Evolutionary conservation across 2,888 invertebrate genomes (phyloP), one percentile per base, ranked within the genome.

Genomic region (Spilarctia lutea): DNA sequence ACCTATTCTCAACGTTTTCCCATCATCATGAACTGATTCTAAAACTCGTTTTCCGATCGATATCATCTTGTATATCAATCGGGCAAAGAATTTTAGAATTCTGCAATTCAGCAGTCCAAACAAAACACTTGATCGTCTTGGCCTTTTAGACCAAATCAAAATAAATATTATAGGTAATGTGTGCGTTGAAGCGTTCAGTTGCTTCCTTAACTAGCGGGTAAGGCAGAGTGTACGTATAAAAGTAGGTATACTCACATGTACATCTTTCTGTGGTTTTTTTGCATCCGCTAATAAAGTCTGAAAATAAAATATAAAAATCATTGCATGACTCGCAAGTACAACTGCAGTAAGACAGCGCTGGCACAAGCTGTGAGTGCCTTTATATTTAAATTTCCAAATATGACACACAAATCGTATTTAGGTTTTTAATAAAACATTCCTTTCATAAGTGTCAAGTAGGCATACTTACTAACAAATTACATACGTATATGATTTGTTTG

Each of bases 181-280:
- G 52, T 24, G n/a, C 11, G 52, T 56, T 20, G 24, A n/a, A n/a
- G n/a, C 0, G 52, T n/a, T n/a, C n/a, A n/a, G n/a, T 11, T 11
- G 24, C 24, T n/a, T n/a, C 52, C n/a, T 56, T 56, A 10, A 24
- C n/a, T 18, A 52, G 8, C 52, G 24, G 52, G 20, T 52, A 52
- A 52, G 52, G 24, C 4, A 18, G 6, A 48, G 20, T 6, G 11
- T 42, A 60, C 13, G 6, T 3, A 63, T 69, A 18, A 35, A 69
- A 39, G 39, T 39, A 1, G 39, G 13, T 39, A 71, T 85, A 96
- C 97, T 97, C 94, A 98, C 98, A 96, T 98, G 97, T 95, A 98
- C 98, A 96, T 98, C 98, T 93, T 97, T 98, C 93, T 97, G 97
- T 87, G 98, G 97, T 93, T 98, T 98, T 96, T 98, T 98, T 93